Conservation (phyloP, 2,888 invertebrate genomes). For the Cephus rjabovi region DNA sequence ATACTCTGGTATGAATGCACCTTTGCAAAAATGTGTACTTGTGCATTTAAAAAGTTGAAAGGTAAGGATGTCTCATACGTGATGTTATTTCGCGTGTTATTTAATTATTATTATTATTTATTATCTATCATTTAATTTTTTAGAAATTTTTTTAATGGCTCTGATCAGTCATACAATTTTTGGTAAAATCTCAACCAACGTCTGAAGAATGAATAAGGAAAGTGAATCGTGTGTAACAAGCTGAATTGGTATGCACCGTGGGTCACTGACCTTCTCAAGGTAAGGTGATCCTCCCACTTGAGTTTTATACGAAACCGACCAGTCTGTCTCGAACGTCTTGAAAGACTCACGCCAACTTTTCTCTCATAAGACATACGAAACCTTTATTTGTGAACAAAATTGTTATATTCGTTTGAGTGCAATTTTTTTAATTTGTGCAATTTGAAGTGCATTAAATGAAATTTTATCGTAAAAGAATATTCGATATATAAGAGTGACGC, state of each 20-base stretch:
- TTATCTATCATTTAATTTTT: too few species aligned
- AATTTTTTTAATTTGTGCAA: neutral
- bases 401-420: neutral
- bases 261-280: slow-evolving; percentile 35
- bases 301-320: slow-evolving; percentile 34
- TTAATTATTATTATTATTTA: too few species aligned
- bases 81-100: too few species aligned
- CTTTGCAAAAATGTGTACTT: too few species aligned
- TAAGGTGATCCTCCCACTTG: slow-evolving; percentile 19
- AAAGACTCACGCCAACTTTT: neutral
- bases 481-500: neutral
- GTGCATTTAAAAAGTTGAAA: too few species aligned
- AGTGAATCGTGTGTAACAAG: slow-evolving; percentile 16
- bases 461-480: neutral
- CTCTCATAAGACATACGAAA: neutral
- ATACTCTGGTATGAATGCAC: too few species aligned
- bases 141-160: too few species aligned
- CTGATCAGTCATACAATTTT: neutral
- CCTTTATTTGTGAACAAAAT: neutral
- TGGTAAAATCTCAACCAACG: neutral
- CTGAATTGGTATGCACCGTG: slow-evolving; percentile 39
- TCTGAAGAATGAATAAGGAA: neutral
- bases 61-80: too few species aligned
- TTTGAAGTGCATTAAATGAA: neutral
- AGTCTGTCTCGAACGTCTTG: slow-evolving; percentile 25